Evolutionary conservation across 1,140 invertebrate genomes (phyloP), one percentile per base, ranked within the genome.

Genomic region (Trinorchestia longiramus): DNA sequence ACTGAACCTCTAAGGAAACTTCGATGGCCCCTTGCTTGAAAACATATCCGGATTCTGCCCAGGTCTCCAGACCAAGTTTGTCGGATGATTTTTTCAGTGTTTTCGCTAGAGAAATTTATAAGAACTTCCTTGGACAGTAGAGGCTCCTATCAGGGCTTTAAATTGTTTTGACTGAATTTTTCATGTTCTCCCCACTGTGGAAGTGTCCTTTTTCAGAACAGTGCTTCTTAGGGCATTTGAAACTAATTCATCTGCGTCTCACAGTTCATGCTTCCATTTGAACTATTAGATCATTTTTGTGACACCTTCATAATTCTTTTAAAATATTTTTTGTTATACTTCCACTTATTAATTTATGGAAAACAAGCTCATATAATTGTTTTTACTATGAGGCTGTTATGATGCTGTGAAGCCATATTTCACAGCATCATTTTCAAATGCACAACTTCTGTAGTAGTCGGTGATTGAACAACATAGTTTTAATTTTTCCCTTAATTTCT

Each of bases 11-110:
- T 91, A 43, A 42, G 88, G 88, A 91, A 91, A 91, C 88, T 43
- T 91, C 41, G 43, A 91, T 91, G 88, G 88, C 88, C 88, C 43
- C 88, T 91, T 42, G 88, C 43, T 91, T 23, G 88, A 91, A 91
- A 91, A 91, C 88, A 91, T 44, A 42, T 91, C 88, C 88, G 41
- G 41, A 43, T 91, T 44, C 88, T 42, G 43, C 43, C 28, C 88
- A 91, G 43, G 88, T 91, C 88, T 77, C 62, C 28, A 77, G 62
- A 77, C 62, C 62, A 77, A 77, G 62, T 77, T 77, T 77, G 62
- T 77, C 62, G 62, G 36, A 77, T 77, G 62, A 77, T 77, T 77
- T 77, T 77, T 77, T 77, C 62, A 23, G 15, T 77, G 62, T 77
- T 77, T 77, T 77, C 62, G 62, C 62, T 36, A 11, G 62, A 77